phyloP scores from a whole-genome alignment of 2,888 invertebrate genomes.

The Acanthosepion lycidas region DNA sequence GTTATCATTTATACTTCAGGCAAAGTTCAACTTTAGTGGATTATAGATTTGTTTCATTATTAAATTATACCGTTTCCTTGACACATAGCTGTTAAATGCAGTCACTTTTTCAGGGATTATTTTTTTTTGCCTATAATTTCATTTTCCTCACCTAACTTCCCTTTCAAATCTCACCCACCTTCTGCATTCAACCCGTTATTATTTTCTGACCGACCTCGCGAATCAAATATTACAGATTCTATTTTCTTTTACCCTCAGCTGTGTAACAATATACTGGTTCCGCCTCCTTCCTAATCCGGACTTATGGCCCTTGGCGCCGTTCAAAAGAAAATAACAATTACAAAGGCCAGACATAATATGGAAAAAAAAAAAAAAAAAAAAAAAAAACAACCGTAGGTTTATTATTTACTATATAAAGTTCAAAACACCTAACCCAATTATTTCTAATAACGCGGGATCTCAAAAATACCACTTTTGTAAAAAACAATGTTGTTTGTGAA shows the following conservation, averaged over 20 bases:
- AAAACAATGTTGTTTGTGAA: too few relatives aligned
- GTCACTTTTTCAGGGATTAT: neutral
- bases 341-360: too few relatives aligned
- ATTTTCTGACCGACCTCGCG: accelerated
- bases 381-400: too few relatives aligned
- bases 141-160: neutral
- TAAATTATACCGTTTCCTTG: neutral
- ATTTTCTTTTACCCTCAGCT: neutral
- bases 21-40: neutral
- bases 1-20: neutral
- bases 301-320: neutral
- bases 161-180: neutral
- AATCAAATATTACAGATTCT: neutral
- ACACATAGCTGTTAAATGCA: neutral
- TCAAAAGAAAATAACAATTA: neutral
- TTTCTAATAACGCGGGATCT: too few relatives aligned
- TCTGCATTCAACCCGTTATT: neutral
- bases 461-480: too few relatives aligned
- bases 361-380: too few relatives aligned
- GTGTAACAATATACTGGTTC: neutral
- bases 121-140: neutral
- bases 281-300: neutral
- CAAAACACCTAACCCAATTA: too few relatives aligned
- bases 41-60: neutral
- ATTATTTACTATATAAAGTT: too few relatives aligned